Percentiles rank a stretch among this genome's conserved stretches.
Conservation (phyloP, 2,797 vertebrate genomes). For the Scolopax bukidnonensis region DNA sequence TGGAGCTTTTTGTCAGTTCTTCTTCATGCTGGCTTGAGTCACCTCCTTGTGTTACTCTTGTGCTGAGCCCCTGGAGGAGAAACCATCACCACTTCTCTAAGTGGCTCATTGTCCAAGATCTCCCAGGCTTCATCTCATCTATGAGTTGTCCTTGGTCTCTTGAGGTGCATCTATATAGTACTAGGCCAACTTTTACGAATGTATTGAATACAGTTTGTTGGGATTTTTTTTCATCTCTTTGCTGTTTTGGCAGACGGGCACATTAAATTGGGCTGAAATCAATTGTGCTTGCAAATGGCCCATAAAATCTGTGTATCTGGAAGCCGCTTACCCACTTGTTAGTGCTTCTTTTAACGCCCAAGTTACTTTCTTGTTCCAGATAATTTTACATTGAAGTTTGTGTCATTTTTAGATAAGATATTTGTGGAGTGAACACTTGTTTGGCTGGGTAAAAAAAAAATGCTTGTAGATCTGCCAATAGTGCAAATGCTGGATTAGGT, state of each 20-base stretch:
- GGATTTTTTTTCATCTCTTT: background rate
- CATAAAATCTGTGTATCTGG: constrained; percentile 39
- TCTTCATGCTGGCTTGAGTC: accelerated
- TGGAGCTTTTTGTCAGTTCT: background rate
- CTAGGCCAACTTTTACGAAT: background rate
- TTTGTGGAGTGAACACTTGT: background rate
- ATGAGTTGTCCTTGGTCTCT: background rate
- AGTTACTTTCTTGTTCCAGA: constrained; percentile 20
- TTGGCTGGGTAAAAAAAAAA: constrained; percentile 1
- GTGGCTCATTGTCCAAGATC: background rate
- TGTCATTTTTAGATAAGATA: constrained; percentile 28
- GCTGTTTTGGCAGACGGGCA: constrained; percentile 35
- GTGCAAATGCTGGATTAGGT: constrained; percentile 46
- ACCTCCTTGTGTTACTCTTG: background rate
- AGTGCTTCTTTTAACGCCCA: constrained; percentile 20
- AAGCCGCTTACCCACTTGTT: constrained; percentile 42
- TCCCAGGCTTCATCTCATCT: background rate
- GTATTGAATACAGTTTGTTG: background rate
- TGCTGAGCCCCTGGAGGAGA: background rate
- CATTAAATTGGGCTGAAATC: constrained; percentile 33
- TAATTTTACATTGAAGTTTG: constrained; percentile 41
- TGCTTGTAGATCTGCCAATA: constrained; percentile 16
- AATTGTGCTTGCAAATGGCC: constrained; percentile 48
- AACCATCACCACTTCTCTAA: background rate
- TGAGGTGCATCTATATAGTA: background rate